Percentiles rank a stretch among this genome's conserved stretches.
Conservation (phyloP, 2,113 vertebrate genomes). For the Donacobius atricapilla region DNA sequence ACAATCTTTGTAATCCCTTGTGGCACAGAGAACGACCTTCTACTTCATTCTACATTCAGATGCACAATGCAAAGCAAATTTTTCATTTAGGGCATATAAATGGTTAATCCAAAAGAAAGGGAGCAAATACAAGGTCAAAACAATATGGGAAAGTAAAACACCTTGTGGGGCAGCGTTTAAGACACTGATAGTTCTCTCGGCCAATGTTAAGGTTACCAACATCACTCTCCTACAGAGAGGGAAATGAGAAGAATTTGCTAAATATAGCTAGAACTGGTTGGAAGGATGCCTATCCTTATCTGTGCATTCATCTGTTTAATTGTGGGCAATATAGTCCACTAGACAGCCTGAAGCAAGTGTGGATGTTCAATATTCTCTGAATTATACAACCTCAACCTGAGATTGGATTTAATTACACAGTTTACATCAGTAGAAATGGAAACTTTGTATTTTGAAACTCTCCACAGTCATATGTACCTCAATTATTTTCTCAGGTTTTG, state of each 20-base stretch:
- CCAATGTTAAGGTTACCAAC: background rate
- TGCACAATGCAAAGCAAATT: background rate
- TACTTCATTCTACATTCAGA: background rate
- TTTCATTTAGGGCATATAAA: background rate
- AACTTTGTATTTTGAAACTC: background rate
- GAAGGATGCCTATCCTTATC: slow-evolving; percentile 51
- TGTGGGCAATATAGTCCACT: slow-evolving; percentile 47
- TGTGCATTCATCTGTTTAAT: slow-evolving; percentile 57
- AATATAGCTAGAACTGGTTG: slow-evolving; percentile 38
- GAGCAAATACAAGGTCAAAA: background rate
- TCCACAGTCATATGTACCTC: background rate
- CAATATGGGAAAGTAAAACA: background rate
- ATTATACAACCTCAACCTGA: background rate
- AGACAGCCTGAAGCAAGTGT: background rate
- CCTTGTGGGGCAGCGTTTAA: background rate
- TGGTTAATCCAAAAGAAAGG: background rate
- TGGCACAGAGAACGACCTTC: background rate
- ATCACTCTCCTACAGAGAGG: slow-evolving; percentile 40
- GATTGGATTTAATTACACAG: background rate
- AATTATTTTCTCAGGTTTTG: background rate
- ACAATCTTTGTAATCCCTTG: background rate
- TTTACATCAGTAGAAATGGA: background rate
- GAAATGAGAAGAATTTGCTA: slow-evolving; percentile 57
- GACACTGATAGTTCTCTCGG: background rate
- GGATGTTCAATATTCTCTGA: background rate